These are phyloP conservation scores for Argyra leucocephala DNA, from an alignment of 2,888 invertebrate genomes.

Conservation along the genomic window DNA sequence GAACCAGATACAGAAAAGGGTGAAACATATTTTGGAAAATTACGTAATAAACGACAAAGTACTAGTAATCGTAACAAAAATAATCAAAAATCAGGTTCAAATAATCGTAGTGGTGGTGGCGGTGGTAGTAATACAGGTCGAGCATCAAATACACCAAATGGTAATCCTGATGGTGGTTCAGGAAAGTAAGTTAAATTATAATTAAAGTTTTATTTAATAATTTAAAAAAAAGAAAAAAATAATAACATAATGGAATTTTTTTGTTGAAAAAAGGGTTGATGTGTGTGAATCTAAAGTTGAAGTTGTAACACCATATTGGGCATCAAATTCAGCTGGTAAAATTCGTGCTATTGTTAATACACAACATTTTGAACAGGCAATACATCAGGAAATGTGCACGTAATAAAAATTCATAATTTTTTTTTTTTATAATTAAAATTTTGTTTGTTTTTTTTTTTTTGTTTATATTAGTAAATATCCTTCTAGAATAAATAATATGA, in stretches of 20 bases:
- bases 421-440: not conserved
- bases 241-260: constrained; percentile 13
- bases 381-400: constrained; percentile 91
- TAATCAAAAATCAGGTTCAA: constrained; percentile 43
- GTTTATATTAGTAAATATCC: not conserved
- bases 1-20: constrained; percentile 38
- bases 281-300: constrained; percentile 87
- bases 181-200: constrained; percentile 29
- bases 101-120: constrained; percentile 16
- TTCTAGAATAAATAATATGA: not conserved
- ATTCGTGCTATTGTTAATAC: constrained; percentile 86
- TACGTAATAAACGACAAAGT: constrained; percentile 49
- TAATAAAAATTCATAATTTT: constrained; percentile 42
- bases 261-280: constrained; percentile 55
- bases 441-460: not conserved
- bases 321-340: constrained; percentile 84
- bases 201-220: not conserved
- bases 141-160: constrained; percentile 16
- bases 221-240: not conserved
- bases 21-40: constrained; percentile 48
- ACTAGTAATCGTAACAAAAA: constrained; percentile 41
- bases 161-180: constrained; percentile 22
- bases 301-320: constrained; percentile 90
- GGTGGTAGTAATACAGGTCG: constrained; percentile 16
- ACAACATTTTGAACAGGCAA: constrained; percentile 89